phyloP scores from a whole-genome alignment of 2,888 invertebrate species.

The Drosophila testacea region DNA sequence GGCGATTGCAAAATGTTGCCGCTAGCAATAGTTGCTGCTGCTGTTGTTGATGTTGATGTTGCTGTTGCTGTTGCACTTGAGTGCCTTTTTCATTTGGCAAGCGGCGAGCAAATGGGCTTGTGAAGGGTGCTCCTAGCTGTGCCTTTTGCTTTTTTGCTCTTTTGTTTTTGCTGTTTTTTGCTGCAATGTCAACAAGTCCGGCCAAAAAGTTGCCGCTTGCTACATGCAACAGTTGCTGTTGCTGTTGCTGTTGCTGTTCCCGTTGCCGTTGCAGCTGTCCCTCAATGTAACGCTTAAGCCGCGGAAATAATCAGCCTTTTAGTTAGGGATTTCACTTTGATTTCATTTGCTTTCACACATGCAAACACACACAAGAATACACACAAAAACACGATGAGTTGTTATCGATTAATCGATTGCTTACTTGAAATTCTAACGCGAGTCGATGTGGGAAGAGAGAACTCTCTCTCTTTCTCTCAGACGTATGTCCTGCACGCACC shows the following conservation, averaged over 20 bases:
- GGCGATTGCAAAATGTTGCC: slow-evolving; percentile 51
- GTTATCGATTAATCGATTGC: slow-evolving; percentile 34
- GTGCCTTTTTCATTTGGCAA: slow-evolving; percentile 49
- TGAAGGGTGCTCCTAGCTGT: slow-evolving; percentile 42
- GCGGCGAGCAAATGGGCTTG: slow-evolving; percentile 19
- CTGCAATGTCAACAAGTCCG: slow-evolving; percentile 40
- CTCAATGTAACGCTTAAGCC: slow-evolving; percentile 15
- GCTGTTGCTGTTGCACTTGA: slow-evolving; percentile 52
- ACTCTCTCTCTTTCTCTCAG: neutral
- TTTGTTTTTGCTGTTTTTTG: slow-evolving; percentile 3
- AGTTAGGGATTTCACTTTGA: slow-evolving; percentile 47
- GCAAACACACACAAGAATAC: slow-evolving; percentile 1
- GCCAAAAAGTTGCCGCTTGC: slow-evolving; percentile 4
- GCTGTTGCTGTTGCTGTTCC: neutral
- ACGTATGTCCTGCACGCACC: slow-evolving; percentile 43
- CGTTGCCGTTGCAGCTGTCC: slow-evolving; percentile 29
- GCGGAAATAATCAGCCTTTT: slow-evolving; percentile 35
- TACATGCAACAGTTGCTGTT: slow-evolving; percentile 16
- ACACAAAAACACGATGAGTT: neutral
- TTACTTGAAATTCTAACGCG: slow-evolving; percentile 64
- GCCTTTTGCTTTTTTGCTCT: neutral
- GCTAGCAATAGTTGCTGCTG: slow-evolving; percentile 16
- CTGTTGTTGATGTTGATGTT: too few relatives aligned
- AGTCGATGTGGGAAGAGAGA: neutral
- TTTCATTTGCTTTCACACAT: slow-evolving; percentile 41